phyloP scores from a whole-genome alignment of 2,113 vertebrate species.

The Nyctibius bracteatus region DNA sequence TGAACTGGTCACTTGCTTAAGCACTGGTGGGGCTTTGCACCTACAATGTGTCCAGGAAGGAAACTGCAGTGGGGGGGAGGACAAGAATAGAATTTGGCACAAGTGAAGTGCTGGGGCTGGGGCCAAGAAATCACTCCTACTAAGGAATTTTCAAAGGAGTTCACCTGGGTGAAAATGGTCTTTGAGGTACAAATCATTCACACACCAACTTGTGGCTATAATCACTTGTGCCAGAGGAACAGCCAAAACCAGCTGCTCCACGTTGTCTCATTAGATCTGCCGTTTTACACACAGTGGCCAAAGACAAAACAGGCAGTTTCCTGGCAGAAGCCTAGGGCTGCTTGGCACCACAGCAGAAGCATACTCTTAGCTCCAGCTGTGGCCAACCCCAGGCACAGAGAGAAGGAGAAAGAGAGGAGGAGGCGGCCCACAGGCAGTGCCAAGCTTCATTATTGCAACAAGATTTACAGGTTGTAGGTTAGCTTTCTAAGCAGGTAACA shows the following conservation, averaged over 20 bases:
- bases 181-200: slow-evolving; percentile 10
- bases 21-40: background rate
- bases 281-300: slow-evolving; percentile 57
- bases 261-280: slow-evolving; percentile 67
- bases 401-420: slow-evolving; percentile 10
- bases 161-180: slow-evolving; percentile 28
- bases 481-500: slow-evolving; percentile 12
- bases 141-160: slow-evolving; percentile 33
- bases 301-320: slow-evolving; percentile 60
- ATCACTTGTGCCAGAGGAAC: slow-evolving; percentile 56
- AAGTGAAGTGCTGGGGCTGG: background rate
- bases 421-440: background rate
- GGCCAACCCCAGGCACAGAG: slow-evolving; percentile 36
- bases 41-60: accelerated
- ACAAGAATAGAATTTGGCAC: background rate
- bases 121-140: background rate
- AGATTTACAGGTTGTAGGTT: slow-evolving; percentile 42
- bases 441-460: slow-evolving; percentile 35
- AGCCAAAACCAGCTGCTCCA: slow-evolving; percentile 67
- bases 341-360: slow-evolving; percentile 52
- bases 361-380: background rate
- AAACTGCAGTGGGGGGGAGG: background rate
- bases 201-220: slow-evolving; percentile 38
- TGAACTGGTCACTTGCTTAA: background rate
- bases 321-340: slow-evolving; percentile 60